Evolutionary conservation across 2,888 invertebrate genomes (phyloP), one percentile per base, ranked within the genome.

Genomic region (Dermolepida albohirtum): DNA sequence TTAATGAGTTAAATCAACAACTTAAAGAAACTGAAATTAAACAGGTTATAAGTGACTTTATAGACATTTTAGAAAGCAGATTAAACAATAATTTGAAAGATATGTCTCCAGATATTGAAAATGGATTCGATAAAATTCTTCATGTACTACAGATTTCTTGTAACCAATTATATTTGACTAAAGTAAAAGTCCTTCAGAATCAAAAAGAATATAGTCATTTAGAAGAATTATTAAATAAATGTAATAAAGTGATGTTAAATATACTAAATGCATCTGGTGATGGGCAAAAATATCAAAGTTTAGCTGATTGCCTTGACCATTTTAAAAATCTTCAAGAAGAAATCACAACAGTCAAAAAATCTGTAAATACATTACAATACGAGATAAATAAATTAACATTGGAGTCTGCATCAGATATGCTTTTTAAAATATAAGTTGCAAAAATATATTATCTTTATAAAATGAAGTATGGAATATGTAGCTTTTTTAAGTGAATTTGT

Each of bases 361-460:
- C 29, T 29, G 44, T 59, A 8, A 59, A 34, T 12, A 34, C 29
- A 29, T 44, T 29, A 34, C 12, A 47, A 27, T 4, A 29, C 11
- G 47, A 59, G 44, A 29, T 34, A 29, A 59, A 29, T 34, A 59
- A 44, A 59, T 44, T 59, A 59, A 41, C 47, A 29, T 47, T 59
- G 14, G 47, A 47, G 1, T 47, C 17, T 34, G 29, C 29, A 11
- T 59, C 59, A 11, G 47, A 59, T 47, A 29, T 59, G 34, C 14
- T 59, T 14, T 59, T 47, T n/a, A 12, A 59, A 29, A 57, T 43
- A 44, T 4, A 22, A 22, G 1, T 22, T 1, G 22, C 4, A 22
- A 22, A 22, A 22, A 22, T 4, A 22, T 2, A 22, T 22, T 22
- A 4, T 4, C 22, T 4, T 22, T 22, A 4, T 22, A 22, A 4